Evolutionary conservation across 2,797 vertebrate species (phyloP), one percentile per base, ranked within the genome.

Genomic region (Brachyalestes nurse): DNA sequence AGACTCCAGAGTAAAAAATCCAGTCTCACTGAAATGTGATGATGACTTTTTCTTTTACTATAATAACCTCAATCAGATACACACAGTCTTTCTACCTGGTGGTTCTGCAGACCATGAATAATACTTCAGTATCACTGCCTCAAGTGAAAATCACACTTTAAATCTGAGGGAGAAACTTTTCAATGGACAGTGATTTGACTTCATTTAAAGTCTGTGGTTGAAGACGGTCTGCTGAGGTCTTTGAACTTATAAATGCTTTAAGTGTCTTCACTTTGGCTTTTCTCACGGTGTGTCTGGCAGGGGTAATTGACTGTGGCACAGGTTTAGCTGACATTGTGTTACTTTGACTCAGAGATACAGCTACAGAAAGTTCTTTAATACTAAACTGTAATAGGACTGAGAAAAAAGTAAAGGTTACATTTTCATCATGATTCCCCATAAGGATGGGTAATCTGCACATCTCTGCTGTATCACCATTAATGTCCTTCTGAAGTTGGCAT

Each of bases 311-410:
- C 83, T 85, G 87, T 85, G 84, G 84, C 86, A 90, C 80, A 82
- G 90, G 85, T 89, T 85, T 81, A 82, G 89, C 88, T 92, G 90
- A 91, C 89, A 90, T 75, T 74, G 85, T 89, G 90, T 91, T 90
- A 90, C 82, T 90, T 91, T 88, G 82, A 87, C 88, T 91, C 86
- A 79, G 65, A 80, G 82, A 25, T 73, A 86, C 87, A 49, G 67
- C 42, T 42, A 14, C 21, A 70, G 45, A 69, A 47, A 47, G 10
- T 49, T 47, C 66, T 69, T 19, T 47, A 6, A 10, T 38, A 53
- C 69, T 53, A 51, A 49, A 6, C 45, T 70, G 23, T 51, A 71
- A 14, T 34, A 72, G 17, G 6, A 34, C 69, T 72, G 16, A 72
- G 49, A 57, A 17, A 34, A n/a, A n/a, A 16, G 25, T 25, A 28